These are phyloP conservation scores for Dicentrarchus labrax DNA, from an alignment of 2,113 vertebrate species.

Conservation along the genomic window DNA sequence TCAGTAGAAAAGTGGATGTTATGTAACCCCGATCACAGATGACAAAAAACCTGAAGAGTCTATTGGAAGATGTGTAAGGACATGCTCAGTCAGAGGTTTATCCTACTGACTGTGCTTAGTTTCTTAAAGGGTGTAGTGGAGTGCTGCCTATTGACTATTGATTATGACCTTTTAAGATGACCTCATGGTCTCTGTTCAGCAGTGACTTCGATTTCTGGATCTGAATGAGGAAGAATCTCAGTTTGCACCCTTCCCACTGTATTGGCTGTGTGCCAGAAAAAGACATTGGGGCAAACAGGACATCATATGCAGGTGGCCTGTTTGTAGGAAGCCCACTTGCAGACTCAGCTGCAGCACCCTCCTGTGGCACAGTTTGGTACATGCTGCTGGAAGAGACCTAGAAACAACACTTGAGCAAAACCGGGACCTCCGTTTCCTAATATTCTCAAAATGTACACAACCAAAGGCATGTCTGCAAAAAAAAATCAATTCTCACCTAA, in stretches of 20 bases:
- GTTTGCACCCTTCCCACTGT: neutral
- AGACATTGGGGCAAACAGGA: slow-evolving; percentile 16
- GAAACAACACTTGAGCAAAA: slow-evolving; percentile 22
- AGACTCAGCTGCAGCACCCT: slow-evolving; percentile 45
- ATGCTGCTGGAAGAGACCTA: slow-evolving; percentile 15
- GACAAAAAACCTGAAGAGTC: neutral
- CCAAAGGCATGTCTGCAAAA: neutral
- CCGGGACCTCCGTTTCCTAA: neutral
- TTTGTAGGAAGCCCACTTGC: neutral
- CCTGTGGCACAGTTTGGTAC: slow-evolving; percentile 49
- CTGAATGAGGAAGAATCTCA: neutral
- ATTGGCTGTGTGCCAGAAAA: neutral
- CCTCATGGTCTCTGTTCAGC: neutral
- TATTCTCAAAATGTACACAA: neutral
- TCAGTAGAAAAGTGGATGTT: neutral
- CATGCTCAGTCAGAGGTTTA: neutral
- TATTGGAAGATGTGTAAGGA: neutral
- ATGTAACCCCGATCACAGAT: neutral
- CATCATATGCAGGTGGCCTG: neutral
- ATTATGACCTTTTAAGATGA: slow-evolving; percentile 2
- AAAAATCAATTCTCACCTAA: neutral
- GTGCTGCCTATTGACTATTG: neutral
- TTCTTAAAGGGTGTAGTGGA: neutral
- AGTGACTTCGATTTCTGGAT: slow-evolving; percentile 1
- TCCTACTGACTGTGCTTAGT: no score